phyloP scores from a whole-genome alignment of 2,113 vertebrate genomes.

The Ptychochromis oligacanthus region DNA sequence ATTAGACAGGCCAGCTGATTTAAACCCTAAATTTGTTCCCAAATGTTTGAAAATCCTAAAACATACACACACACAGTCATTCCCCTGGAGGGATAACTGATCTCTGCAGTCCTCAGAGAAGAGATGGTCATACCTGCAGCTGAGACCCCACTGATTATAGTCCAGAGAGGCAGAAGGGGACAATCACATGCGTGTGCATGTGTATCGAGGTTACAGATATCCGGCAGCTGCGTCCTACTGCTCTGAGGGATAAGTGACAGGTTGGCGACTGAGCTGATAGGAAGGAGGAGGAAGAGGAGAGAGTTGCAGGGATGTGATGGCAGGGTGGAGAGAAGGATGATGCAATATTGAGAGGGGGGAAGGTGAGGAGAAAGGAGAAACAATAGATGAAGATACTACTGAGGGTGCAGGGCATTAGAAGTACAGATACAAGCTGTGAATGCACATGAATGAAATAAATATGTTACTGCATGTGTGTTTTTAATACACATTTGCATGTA shows the following conservation, averaged over 20 bases:
- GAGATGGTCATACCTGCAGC: slow-evolving; percentile 62
- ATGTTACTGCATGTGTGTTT: background rate
- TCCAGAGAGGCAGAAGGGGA: slow-evolving; percentile 54
- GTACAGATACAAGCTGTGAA: background rate
- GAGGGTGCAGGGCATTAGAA: slow-evolving; percentile 27
- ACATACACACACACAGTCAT: slow-evolving; percentile 10
- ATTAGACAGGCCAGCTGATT: slow-evolving; percentile 15
- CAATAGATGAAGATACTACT: background rate
- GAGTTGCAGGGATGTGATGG: slow-evolving; percentile 45
- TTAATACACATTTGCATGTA: background rate
- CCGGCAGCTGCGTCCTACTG: slow-evolving; percentile 60
- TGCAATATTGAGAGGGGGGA: slow-evolving; percentile 37
- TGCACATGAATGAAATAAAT: background rate
- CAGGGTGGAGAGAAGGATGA: slow-evolving; percentile 33
- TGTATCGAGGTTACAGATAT: slow-evolving; percentile 47
- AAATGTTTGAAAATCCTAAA: slow-evolving; percentile 21
- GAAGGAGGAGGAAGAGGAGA: slow-evolving; percentile 30
- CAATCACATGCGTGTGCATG: slow-evolving; percentile 26
- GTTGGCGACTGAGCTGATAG: slow-evolving; percentile 50
- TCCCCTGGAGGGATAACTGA: slow-evolving; percentile 52
- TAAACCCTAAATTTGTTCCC: slow-evolving; percentile 4
- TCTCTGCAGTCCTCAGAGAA: slow-evolving; percentile 50
- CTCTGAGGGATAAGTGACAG: slow-evolving; percentile 62
- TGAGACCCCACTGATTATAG: slow-evolving; percentile 70
- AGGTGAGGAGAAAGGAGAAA: background rate